Base-by-base conservation (phyloP, 2,797 vertebrate species). In the Pipistrellus kuhlii region DNA sequence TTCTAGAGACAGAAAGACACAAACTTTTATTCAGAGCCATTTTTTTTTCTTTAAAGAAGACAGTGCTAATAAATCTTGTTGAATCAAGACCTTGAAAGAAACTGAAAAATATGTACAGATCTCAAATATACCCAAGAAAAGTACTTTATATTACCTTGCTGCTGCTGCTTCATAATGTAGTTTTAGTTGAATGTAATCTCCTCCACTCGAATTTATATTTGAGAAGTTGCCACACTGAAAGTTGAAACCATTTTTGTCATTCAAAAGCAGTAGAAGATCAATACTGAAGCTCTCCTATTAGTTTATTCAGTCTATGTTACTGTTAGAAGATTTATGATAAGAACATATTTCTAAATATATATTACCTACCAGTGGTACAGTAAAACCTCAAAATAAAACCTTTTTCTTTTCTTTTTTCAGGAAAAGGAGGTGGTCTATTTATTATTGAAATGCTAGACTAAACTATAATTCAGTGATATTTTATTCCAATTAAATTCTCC, bases 401-500 rank as follows among this genome's bases (percentile, higher is more conserved):
- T 44, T 7, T 41, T 53, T 57, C 89, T 97, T 96, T 53, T 20
- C 13, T 96, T 96, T 41, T 96, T 77, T 27, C 76, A 91, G 44
- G 81, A 95, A 76, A 91, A 96, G 78, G 85, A 92, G 30, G 59
- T 88, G 90, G 90, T 93, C 75, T 95, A 87, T 96, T 59, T 85
- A 96, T 97, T 93, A 78, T 71, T 92, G 57, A 92, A 98, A 95
- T 97, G 94, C 27, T 97, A 93, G 71, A 80, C 88, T 85, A 94
- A 96, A 96, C 91, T 96, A 78, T 64, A 93, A 97, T 97, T 98
- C 95, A 93, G 90, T 94, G 97, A 96, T 76, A 89, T 71, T 98
- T 98, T 98, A 97, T 97, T 97, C 96, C 95, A 97, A 95, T 94
- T 96, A 91, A 97, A 96, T 97, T 96, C 96, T 94, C 96, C 57